Percentiles rank a stretch among this genome's conserved stretches.
Evolutionary conservation across 2,113 vertebrate genomes (phyloP).

Genomic region (Aegithalos caudatus): DNA sequence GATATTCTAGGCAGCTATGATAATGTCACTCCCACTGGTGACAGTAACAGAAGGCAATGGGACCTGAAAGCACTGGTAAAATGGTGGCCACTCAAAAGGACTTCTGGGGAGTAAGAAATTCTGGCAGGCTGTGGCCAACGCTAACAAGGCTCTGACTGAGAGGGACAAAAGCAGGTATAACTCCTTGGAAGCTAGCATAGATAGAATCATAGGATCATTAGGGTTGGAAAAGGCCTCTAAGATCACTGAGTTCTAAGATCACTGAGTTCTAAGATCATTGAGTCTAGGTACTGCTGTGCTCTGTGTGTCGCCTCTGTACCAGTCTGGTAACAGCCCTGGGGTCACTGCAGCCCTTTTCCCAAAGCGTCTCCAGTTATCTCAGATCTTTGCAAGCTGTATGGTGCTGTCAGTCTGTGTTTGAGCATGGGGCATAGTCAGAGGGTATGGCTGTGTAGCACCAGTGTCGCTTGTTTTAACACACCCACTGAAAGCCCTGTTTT

Average conservation of each 20-base stretch:
- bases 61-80: neutral
- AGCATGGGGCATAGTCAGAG: neutral
- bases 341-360: neutral
- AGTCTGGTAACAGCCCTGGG: neutral
- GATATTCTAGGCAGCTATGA: neutral
- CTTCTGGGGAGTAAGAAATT: neutral
- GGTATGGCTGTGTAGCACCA: neutral
- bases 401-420: neutral
- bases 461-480: neutral
- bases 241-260: neutral
- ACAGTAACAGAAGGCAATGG: neutral
- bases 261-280: neutral
- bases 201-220: neutral
- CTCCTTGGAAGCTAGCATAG: neutral
- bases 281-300: neutral
- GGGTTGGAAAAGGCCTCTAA: neutral
- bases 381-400: neutral
- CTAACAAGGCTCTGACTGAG: neutral
- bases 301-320: neutral
- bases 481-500: neutral
- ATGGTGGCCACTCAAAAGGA: neutral
- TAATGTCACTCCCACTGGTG: neutral
- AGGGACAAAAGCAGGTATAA: fast-evolving
- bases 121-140: neutral
- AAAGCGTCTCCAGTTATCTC: neutral